Evolutionary conservation across 2,113 vertebrate genomes (phyloP).

Genomic region (Syngnathoides biaculeatus): DNA sequence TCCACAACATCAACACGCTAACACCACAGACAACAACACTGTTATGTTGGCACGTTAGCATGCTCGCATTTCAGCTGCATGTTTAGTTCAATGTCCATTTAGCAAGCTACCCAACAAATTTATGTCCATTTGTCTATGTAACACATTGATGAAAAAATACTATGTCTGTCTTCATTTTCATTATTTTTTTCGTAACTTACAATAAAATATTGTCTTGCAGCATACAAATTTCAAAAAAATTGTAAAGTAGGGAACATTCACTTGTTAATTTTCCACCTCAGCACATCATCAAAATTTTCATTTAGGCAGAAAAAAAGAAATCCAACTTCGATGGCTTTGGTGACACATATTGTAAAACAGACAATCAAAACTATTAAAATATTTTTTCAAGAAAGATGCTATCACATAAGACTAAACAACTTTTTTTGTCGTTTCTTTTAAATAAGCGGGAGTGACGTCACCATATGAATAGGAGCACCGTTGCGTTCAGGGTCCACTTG

Average conservation of each 20-base stretch:
- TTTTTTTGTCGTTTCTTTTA: not conserved
- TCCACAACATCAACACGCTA: slow-evolving; percentile 61
- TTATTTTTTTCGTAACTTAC: too few species aligned
- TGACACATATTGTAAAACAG: not conserved
- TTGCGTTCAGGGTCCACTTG: slow-evolving; percentile 56
- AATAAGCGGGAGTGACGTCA: slow-evolving; percentile 37
- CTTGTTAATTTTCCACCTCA: too few species aligned
- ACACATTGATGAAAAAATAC: too few species aligned
- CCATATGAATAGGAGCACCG: slow-evolving; percentile 61
- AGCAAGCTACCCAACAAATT: not conserved
- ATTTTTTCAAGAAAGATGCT: not conserved
- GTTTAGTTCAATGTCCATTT: too few species aligned
- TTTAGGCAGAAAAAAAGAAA: not conserved
- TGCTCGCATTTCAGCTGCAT: not conserved
- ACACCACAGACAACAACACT: not conserved
- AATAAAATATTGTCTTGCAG: too few species aligned
- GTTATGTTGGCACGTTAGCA: not conserved
- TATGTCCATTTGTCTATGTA: too few species aligned
- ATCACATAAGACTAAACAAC: not conserved
- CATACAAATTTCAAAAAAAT: too few species aligned
- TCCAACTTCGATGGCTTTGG: not conserved
- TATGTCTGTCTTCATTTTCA: too few species aligned
- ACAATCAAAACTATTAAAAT: not conserved
- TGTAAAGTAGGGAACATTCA: too few species aligned
- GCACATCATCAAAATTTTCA: too few species aligned